Evolutionary conservation across 2,888 invertebrate genomes (phyloP).

Genomic region (Ormyrus nitidulus): DNA sequence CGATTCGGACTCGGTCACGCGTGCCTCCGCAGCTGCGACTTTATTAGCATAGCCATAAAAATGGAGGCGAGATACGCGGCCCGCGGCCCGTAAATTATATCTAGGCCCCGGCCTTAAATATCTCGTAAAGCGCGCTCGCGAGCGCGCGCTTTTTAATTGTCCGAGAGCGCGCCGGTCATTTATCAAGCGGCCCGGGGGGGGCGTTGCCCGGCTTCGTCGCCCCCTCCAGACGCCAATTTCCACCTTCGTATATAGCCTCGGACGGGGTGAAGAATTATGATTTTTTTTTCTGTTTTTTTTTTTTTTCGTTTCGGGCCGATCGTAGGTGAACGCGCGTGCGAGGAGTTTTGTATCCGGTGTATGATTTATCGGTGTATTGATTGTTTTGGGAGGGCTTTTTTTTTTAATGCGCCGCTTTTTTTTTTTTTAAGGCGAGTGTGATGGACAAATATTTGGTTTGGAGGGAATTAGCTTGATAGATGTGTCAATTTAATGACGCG

Average conservation of each 20-base stretch:
- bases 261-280: too few species aligned
- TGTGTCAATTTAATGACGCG: too few species aligned
- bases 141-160: constrained; percentile 58
- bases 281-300: too few species aligned
- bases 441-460: too few species aligned
- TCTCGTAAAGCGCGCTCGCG: constrained; percentile 67
- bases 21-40: constrained; percentile 63
- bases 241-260: neutral
- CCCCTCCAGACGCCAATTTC: constrained; percentile 17
- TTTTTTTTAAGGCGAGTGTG: too few species aligned
- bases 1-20: constrained; percentile 72
- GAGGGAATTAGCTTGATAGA: too few species aligned
- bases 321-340: too few species aligned
- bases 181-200: constrained; percentile 53
- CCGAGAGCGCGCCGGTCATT: constrained; percentile 53
- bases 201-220: constrained; percentile 26
- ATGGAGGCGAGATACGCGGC: constrained; percentile 63
- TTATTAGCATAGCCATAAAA: constrained; percentile 75
- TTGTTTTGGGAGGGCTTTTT: too few species aligned
- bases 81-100: constrained; percentile 68
- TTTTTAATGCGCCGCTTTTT: too few species aligned
- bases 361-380: too few species aligned
- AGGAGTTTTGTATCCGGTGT: too few species aligned
- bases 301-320: too few species aligned
- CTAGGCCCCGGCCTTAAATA: constrained; percentile 68